Base-by-base conservation (phyloP, 2,797 vertebrate genomes). In the Scleropages formosus region DNA sequence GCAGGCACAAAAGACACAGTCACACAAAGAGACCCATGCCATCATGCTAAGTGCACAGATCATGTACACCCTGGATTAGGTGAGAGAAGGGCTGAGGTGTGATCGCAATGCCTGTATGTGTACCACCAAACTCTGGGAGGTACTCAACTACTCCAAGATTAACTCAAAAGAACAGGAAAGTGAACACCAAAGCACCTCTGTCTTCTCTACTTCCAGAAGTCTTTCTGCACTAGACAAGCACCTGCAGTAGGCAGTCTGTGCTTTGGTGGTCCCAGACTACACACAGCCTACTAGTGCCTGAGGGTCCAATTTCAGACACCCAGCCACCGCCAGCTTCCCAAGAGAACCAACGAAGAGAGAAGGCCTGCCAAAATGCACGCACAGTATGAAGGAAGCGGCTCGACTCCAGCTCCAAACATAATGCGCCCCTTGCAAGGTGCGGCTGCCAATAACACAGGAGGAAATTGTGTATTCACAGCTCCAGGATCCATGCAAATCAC, bases 101-200 rank as follows among this genome's bases (percentile, higher is more conserved):
- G 31, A 39, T 39, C 31, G 39, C 31, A 39, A 39, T 39, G 31
- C 31, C 31, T 39, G 6, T 31, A 31, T 6, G 31, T 39, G 6
- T 2, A 31, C 31, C 6, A 39, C 31, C 39, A 39, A 31, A 39
- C 6, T 39, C 31, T 39, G 6, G 31, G 2, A 6, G 31, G 31
- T 31, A 39, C 31, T 2, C 31, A 31, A 39, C 31, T 31, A 86
- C 87, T 85, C 85, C 86, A 59, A 86, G 87, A 90, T 90, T 87
- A 91, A 87, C 89, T 91, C 89, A 84, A 87, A 85, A 87, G 90
- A 75, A 79, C 76, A 70, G 47, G 18, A 46, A 31, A 16, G 26
- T 31, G 24, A 47, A 47, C 86, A 90, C 90, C 87, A 90, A 88
- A 89, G 82, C 79, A 77, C 77, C 82, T 84, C 82, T 85, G 79